Percentiles rank a stretch among this genome's conserved stretches.
Evolutionary conservation across 1,140 invertebrate species (phyloP).

Genomic region (Meloidogyne exigua): DNA sequence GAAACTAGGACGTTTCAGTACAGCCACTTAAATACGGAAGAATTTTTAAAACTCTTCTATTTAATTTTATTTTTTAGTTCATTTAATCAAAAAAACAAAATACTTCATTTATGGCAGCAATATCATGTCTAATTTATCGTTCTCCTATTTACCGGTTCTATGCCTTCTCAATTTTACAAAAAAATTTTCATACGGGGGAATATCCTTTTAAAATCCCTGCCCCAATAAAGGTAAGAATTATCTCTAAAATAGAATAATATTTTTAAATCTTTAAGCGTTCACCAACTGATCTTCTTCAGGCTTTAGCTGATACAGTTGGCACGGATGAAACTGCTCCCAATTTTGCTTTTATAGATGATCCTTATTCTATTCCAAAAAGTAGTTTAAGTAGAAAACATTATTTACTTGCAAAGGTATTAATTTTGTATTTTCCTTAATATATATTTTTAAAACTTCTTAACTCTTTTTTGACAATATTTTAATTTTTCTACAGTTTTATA

Average conservation of each 20-base stretch:
- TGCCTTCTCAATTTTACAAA: neutral
- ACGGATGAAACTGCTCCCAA: conserved; percentile 59
- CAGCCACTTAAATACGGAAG: too few species aligned
- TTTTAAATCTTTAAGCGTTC: conserved; percentile 47
- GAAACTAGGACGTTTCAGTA: too few species aligned
- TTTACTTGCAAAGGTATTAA: conserved; percentile 52
- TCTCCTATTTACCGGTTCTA: neutral
- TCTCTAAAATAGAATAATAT: neutral
- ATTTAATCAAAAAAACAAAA: too few species aligned
- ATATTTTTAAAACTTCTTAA: too few species aligned
- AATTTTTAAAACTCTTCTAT: too few species aligned
- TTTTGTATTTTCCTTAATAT: too few species aligned
- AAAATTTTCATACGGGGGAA: neutral
- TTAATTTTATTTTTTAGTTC: neutral
- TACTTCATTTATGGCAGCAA: neutral
- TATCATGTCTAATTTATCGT: neutral
- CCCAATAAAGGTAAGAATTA: conserved; percentile 9
- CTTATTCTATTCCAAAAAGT: conserved; percentile 54
- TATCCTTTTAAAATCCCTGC: conserved; percentile 23
- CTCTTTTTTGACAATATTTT: too few species aligned
- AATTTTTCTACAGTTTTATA: too few species aligned
- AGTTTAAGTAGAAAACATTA: conserved; percentile 38
- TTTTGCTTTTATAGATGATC: conserved; percentile 62
- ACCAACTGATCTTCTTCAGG: conserved; percentile 57
- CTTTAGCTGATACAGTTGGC: conserved; percentile 56